Evolutionary conservation across 2,797 vertebrate genomes (phyloP).

Genomic region (Crax fasciolata): DNA sequence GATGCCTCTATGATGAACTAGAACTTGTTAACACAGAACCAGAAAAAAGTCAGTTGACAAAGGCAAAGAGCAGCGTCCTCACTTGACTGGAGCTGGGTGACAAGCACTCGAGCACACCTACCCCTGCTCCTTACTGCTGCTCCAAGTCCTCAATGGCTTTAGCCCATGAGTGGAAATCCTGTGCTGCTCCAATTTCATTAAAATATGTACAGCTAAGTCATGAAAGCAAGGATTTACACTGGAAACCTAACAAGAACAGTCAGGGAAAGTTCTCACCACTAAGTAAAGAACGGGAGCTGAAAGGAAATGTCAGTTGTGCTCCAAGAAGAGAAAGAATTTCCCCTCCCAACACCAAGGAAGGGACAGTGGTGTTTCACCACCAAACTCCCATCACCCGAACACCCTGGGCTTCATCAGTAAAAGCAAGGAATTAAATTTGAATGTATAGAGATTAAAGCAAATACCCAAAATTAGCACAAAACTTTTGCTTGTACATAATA

Average conservation of each 20-base stretch:
- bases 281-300: background rate
- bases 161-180: background rate
- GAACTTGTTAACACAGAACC: background rate
- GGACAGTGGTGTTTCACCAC: background rate
- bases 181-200: background rate
- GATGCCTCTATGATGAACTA: background rate
- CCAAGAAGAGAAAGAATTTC: background rate
- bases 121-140: background rate
- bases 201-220: background rate
- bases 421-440: conserved; percentile 16
- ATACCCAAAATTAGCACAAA: background rate
- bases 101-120: background rate
- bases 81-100: background rate
- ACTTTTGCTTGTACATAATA: background rate
- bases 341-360: background rate
- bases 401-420: background rate
- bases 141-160: background rate
- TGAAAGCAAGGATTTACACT: background rate
- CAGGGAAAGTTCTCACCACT: background rate
- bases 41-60: background rate
- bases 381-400: background rate
- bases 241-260: background rate
- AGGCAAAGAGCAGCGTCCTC: background rate
- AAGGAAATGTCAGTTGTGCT: background rate
- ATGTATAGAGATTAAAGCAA: background rate